Conservation (phyloP, 2,888 invertebrate species). For the Eurytoma adleriae region DNA sequence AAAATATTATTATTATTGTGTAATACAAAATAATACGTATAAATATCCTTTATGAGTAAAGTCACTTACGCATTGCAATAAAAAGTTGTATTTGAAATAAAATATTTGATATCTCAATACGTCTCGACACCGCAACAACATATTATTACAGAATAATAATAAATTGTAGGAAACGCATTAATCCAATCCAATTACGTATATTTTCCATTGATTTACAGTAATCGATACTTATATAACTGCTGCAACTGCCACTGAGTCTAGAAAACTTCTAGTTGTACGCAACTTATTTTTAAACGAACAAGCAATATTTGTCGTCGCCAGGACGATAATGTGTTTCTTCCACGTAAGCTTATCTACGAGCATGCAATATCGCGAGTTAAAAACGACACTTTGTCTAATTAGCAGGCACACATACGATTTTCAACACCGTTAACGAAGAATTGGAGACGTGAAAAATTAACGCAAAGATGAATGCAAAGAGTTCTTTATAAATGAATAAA, state of each 20-base stretch:
- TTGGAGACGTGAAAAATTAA: too few relatives aligned
- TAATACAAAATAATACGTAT: too few relatives aligned
- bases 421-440: not conserved
- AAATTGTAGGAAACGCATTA: not conserved
- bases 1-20: too few relatives aligned
- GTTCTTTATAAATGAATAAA: too few relatives aligned
- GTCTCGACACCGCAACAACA: too few relatives aligned
- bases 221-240: conserved; percentile 17
- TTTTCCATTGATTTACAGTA: conserved; percentile 27
- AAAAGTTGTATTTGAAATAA: too few relatives aligned
- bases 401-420: not conserved
- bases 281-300: conserved; percentile 34
- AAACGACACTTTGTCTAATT: not conserved
- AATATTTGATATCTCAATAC: too few relatives aligned
- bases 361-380: not conserved
- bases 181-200: conserved; percentile 6
- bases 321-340: not conserved
- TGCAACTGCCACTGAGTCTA: not conserved
- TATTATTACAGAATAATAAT: too few relatives aligned
- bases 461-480: too few relatives aligned
- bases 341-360: not conserved
- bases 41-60: too few relatives aligned
- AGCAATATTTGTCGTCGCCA: conserved; percentile 18
- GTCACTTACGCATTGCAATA: too few relatives aligned
- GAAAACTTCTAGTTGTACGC: too few relatives aligned